phyloP scores from a whole-genome alignment of 2,113 vertebrate genomes.

The Toxostoma redivivum region DNA sequence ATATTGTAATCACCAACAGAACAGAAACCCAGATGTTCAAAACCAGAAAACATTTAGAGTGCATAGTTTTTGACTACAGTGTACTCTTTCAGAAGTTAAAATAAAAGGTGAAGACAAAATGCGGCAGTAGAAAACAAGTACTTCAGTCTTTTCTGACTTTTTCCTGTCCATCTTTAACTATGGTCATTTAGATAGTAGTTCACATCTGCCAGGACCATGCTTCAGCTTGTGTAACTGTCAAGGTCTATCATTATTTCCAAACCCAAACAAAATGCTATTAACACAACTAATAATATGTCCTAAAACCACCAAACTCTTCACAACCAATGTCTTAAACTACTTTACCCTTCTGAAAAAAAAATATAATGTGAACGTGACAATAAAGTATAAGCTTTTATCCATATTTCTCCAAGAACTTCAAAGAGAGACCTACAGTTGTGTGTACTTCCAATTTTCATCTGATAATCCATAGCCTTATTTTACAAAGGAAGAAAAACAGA shows the following conservation, averaged over 20 bases:
- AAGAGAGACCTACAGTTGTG: neutral
- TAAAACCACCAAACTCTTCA: neutral
- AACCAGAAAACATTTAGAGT: neutral
- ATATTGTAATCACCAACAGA: neutral
- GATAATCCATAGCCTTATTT: neutral
- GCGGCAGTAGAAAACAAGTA: neutral
- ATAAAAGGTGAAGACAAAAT: neutral
- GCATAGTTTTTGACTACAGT: neutral
- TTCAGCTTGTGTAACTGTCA: neutral
- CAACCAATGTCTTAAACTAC: neutral
- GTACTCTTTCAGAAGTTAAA: neutral
- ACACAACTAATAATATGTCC: neutral
- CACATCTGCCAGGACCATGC: neutral
- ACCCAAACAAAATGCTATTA: neutral
- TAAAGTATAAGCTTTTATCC: neutral
- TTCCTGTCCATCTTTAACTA: neutral
- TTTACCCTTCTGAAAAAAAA: neutral
- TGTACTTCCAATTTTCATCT: neutral
- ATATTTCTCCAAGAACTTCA: neutral
- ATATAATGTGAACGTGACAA: neutral
- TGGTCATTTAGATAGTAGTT: neutral
- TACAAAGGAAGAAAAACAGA: neutral
- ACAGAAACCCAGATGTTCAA: neutral
- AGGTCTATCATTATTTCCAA: neutral
- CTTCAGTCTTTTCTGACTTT: neutral